These are phyloP conservation scores for Trematomus bernacchii DNA, from an alignment of 2,797 vertebrate genomes.

Conservation along the genomic window DNA sequence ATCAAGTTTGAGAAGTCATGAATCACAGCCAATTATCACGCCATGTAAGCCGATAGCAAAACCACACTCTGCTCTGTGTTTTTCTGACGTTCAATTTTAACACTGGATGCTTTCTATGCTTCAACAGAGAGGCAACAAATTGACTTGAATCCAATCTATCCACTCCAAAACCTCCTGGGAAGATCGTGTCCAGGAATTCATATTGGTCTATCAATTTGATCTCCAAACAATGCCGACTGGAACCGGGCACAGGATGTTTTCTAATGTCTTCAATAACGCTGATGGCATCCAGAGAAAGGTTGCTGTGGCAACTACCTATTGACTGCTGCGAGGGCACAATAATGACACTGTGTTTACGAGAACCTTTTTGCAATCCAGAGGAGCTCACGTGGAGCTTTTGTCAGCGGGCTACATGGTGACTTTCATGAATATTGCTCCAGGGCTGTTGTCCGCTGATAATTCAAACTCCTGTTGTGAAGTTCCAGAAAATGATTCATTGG, in stretches of 20 bases:
- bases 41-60: background rate
- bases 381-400: conserved; percentile 12
- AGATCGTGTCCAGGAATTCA: conserved; percentile 5
- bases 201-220: conserved; percentile 3
- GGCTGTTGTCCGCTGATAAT: conserved; percentile 14
- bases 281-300: conserved; percentile 10
- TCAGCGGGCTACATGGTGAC: background rate
- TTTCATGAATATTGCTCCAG: conserved; percentile 23
- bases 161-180: background rate
- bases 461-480: conserved; percentile 21
- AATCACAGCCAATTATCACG: background rate
- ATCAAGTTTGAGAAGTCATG: background rate
- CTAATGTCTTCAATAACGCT: background rate
- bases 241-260: conserved; percentile 1
- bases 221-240: conserved; percentile 11
- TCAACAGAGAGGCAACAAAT: background rate
- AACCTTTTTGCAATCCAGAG: conserved; percentile 11
- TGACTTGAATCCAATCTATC: conserved; percentile 6
- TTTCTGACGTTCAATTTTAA: background rate
- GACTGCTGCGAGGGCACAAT: conserved; percentile 17
- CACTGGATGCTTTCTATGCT: background rate
- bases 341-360: conserved; percentile 26
- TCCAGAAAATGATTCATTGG: conserved; percentile 17
- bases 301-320: conserved; percentile 45
- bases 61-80: background rate